Percentiles rank a stretch among this genome's conserved stretches.
Conservation (phyloP, 2,888 invertebrate species). For the Tipula confusa region DNA sequence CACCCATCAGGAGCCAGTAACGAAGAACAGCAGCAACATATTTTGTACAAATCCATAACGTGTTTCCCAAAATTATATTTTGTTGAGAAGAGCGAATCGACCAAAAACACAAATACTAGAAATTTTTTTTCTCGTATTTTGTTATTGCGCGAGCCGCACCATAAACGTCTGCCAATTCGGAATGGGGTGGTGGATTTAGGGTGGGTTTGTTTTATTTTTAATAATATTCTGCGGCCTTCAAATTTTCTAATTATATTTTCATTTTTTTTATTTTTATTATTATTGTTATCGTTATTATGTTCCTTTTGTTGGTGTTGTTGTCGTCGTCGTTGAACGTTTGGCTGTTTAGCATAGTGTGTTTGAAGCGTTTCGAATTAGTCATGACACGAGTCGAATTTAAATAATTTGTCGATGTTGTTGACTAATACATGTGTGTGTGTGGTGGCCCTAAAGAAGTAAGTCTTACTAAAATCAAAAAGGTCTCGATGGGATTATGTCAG, state of each 20-base stretch:
- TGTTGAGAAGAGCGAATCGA: not conserved
- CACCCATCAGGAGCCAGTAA: not conserved
- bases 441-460: not conserved
- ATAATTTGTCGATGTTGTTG: not conserved
- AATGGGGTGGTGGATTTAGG: not conserved
- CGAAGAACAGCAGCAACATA: not conserved
- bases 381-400: not conserved
- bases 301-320: no score
- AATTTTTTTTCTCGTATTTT: no score
- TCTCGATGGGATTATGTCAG: no score
- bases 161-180: not conserved
- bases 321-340: no score
- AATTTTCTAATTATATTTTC: slow-evolving; percentile 20
- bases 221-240: not conserved
- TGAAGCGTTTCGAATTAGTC: not conserved
- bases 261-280: slow-evolving; percentile 10
- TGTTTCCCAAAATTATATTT: not conserved
- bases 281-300: slow-evolving; percentile 13
- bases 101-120: no score
- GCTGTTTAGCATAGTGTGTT: not conserved
- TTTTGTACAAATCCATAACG: not conserved
- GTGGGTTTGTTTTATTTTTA: not conserved
- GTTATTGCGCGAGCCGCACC: not conserved
- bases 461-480: no score
- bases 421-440: not conserved